These are phyloP conservation scores for Pteria penguin DNA, from an alignment of 2,888 invertebrate genomes.

Conservation along the genomic window DNA sequence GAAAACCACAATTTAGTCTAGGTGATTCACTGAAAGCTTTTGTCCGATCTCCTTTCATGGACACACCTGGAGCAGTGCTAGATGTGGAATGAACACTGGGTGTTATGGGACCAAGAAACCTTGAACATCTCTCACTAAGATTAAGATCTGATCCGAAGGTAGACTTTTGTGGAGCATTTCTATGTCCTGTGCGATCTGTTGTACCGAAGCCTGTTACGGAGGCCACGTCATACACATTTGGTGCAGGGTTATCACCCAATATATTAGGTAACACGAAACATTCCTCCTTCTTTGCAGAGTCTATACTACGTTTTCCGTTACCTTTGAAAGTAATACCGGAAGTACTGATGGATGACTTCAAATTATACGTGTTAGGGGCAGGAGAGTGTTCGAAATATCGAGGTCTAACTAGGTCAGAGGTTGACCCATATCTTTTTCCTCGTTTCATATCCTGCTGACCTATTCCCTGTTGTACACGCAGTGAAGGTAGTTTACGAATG, in stretches of 20 bases:
- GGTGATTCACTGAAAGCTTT: conserved; percentile 46
- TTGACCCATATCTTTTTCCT: too few species aligned
- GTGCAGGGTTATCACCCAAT: conserved; percentile 54
- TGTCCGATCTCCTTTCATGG: conserved; percentile 55
- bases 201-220: conserved; percentile 1
- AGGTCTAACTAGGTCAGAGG: conserved; percentile 24
- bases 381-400: conserved; percentile 45
- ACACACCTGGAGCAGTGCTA: conserved; percentile 38
- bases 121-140: conserved; percentile 1
- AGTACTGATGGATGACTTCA: conserved; percentile 53
- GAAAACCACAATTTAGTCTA: conserved; percentile 53
- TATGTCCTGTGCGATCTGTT: too few species aligned
- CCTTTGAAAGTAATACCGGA: conserved; percentile 54
- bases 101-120: conserved; percentile 44
- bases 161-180: too few species aligned
- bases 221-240: conserved; percentile 31
- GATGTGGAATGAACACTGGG: conserved; percentile 55
- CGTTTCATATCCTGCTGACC: too few species aligned
- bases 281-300: conserved; percentile 53
- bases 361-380: conserved; percentile 56
- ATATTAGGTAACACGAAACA: conserved; percentile 55
- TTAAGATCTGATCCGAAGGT: too few species aligned
- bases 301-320: conserved; percentile 48
- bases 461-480: too few species aligned
- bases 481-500: too few species aligned